Base-by-base conservation (phyloP, 2,888 invertebrate genomes). In the Trissolcus japonicus region DNA sequence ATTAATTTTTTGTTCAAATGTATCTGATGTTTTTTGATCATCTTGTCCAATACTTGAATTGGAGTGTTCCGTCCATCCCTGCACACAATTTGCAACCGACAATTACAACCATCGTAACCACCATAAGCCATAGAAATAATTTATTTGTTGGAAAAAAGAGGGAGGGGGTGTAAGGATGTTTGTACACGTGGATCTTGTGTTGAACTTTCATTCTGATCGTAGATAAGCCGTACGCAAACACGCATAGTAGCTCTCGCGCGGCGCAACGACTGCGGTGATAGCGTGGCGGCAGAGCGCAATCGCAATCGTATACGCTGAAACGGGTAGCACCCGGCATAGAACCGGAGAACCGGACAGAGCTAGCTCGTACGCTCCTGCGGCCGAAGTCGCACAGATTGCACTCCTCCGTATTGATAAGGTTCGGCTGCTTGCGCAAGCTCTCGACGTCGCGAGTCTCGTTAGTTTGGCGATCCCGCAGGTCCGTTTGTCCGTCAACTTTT, bases 331-430 rank as follows among this genome's bases (percentile, higher is more conserved):
- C 86, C 85, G 86, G 86, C 82, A 81, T 84, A 81, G 83, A 69
- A 82, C 79, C 83, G 81, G 81, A 85, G 87, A 81, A 87, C 88
- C 88, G 87, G 87, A 85, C 88, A 87, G 87, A 88, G 88, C 88
- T 88, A 79, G 78, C 79, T 79, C 76, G 76, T 56, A 67, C 62
- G 61, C 69, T 76, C 53, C 76, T 73, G 59, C 50, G 78, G 66
- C 69, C 48, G 14, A 63, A 68, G 61, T 53, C 16, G 46, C 62
- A 48, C 68, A 59, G 41, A 60, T 55, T 51, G 69, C 54, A 60
- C 25, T 35, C 35, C 35, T 35, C 35, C 35, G 46, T 46, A 16
- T 46, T 14, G 46, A 46, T 16, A 35, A 35, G 35, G 11, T 35
- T 35, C 35, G 35, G 35, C 35, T 35, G 35, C 35, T 35, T 35